Conservation (phyloP, 2,113 vertebrate genomes). For the Pluvialis apricaria region DNA sequence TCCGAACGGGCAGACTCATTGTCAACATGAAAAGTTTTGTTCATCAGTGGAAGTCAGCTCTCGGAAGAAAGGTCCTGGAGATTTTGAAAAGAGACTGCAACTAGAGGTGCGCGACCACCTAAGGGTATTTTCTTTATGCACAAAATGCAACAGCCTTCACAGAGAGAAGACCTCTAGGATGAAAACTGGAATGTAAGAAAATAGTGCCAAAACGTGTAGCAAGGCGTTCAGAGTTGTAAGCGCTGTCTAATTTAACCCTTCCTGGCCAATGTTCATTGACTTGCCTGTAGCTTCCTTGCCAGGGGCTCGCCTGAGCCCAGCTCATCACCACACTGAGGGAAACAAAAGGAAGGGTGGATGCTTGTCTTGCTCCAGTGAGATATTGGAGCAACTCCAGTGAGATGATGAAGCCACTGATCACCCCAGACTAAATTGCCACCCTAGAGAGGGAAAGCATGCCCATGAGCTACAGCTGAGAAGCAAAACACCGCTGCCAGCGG, state of each 20-base stretch:
- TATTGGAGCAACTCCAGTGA: neutral
- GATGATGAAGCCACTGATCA: neutral
- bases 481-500: neutral
- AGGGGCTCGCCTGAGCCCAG: neutral
- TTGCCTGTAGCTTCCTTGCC: conserved; percentile 1
- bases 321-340: neutral
- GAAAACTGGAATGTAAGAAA: conserved; percentile 73
- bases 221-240: conserved; percentile 37
- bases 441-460: neutral
- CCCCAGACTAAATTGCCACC: neutral
- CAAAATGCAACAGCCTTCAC: conserved; percentile 40
- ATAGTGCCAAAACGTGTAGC: conserved; percentile 71
- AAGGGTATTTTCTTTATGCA: conserved; percentile 51
- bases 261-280: neutral
- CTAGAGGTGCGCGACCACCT: conserved; percentile 45
- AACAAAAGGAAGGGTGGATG: neutral
- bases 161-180: conserved; percentile 56
- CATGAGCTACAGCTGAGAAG: neutral
- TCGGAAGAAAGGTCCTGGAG: conserved; percentile 87
- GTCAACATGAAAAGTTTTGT: conserved; percentile 99
- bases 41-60: conserved; percentile 88
- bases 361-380: neutral
- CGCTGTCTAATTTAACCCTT: conserved; percentile 23
- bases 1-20: conserved; percentile 82
- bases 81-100: conserved; percentile 89